These are phyloP conservation scores for Dendrocincla fuliginosa DNA, from an alignment of 2,797 vertebrate species.

Conservation along the genomic window DNA sequence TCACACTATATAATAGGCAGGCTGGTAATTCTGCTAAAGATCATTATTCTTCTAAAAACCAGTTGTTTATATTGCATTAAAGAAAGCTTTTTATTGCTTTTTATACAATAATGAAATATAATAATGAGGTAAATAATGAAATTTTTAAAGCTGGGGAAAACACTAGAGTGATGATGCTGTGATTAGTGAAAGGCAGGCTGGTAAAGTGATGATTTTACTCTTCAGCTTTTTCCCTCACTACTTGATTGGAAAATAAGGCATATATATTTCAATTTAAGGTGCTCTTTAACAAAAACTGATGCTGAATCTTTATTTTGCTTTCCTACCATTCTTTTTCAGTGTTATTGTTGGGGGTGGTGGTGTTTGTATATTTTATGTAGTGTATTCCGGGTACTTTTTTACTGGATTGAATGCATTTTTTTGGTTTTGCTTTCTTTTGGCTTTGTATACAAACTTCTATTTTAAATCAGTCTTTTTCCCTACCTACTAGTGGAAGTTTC, in stretches of 20 bases:
- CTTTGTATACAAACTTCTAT: background rate
- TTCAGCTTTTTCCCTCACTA: background rate
- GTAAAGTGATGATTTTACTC: background rate
- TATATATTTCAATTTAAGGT: background rate
- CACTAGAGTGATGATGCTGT: background rate
- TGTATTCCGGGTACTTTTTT: background rate
- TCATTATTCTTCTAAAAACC: background rate
- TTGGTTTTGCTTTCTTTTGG: background rate
- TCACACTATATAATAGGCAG: background rate
- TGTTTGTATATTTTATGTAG: background rate
- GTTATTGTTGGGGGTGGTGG: accelerated
- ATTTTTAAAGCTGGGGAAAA: background rate
- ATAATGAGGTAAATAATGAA: background rate
- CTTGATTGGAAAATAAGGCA: background rate
- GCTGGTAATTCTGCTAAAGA: background rate
- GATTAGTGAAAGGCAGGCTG: background rate
- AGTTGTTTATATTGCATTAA: background rate
- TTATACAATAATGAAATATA: background rate
- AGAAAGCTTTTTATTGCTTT: background rate
- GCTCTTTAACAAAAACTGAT: background rate
- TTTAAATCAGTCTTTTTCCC: background rate
- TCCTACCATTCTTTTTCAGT: background rate
- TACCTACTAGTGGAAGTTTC: background rate
- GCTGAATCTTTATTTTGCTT: background rate
- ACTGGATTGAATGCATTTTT: background rate